phyloP scores from a whole-genome alignment of 2,888 invertebrate genomes.

The Acanthosoma haemorrhoidale region DNA sequence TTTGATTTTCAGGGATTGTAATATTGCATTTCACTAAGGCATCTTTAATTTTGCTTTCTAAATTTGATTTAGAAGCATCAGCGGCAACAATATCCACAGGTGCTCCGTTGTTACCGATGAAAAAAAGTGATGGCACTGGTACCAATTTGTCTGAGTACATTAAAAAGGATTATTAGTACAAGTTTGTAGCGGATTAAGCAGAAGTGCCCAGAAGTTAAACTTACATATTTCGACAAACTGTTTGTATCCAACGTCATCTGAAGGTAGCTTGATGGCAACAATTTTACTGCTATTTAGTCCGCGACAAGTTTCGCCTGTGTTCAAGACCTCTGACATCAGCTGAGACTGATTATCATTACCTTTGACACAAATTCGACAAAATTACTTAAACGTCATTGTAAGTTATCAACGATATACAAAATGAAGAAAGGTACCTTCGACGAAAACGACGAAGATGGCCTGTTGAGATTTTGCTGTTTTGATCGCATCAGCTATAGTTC shows the following conservation, averaged over 20 bases:
- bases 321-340: conserved; percentile 29
- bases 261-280: conserved; percentile 33
- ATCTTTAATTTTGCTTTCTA: conserved; percentile 1
- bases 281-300: conserved; percentile 27
- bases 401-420: neutral
- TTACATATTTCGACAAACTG: conserved; percentile 38
- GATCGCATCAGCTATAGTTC: conserved; percentile 35
- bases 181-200: neutral
- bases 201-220: neutral
- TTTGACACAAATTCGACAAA: no score
- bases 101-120: conserved; percentile 33
- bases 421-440: conserved; percentile 34
- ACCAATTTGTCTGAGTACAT: conserved; percentile 34
- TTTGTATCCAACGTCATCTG: conserved; percentile 31
- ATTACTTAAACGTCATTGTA: no score
- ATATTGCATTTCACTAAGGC: conserved; percentile 2
- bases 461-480: conserved; percentile 27
- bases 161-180: neutral
- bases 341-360: conserved; percentile 36
- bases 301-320: conserved; percentile 14
- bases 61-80: neutral
- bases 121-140: conserved; percentile 37
- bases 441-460: conserved; percentile 36
- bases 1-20: neutral
- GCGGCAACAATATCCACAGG: conserved; percentile 34